These are phyloP conservation scores for Macrotis lagotis DNA, from an alignment of 2,113 vertebrate species.

Conservation along the genomic window DNA sequence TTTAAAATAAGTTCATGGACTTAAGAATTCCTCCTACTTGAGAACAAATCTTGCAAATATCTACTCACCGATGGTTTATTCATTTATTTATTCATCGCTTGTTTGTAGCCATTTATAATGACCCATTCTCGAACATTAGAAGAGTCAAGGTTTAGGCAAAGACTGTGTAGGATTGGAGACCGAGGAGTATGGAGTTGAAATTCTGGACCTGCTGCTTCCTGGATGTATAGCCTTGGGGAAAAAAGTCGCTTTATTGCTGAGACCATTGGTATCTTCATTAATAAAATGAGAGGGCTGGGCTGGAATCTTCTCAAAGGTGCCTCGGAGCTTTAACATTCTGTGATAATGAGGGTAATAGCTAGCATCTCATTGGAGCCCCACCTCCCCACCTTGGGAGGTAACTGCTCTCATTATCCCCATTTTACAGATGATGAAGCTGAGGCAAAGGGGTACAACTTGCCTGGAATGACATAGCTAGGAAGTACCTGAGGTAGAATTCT, in stretches of 20 bases:
- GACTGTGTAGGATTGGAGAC: not conserved
- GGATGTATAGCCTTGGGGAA: not conserved
- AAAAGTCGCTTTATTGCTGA: not conserved
- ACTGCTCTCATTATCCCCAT: not conserved
- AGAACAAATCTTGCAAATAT: conserved; percentile 13
- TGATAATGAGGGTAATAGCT: not conserved
- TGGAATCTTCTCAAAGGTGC: not conserved
- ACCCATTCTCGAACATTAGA: accelerated
- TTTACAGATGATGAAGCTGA: not conserved
- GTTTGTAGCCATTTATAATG: too few species aligned
- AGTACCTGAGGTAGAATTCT: not conserved
- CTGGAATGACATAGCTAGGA: not conserved
- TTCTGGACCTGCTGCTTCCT: not conserved
- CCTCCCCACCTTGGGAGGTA: not conserved
- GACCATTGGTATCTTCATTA: not conserved
- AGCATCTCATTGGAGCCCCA: not conserved
- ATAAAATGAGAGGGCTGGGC: not conserved
- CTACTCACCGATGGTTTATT: not conserved
- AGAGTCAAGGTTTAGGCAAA: not conserved
- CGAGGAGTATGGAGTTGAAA: not conserved
- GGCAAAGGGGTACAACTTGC: not conserved
- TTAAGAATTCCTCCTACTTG: not conserved
- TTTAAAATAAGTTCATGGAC: not conserved
- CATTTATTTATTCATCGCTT: too few species aligned
- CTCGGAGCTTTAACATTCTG: not conserved